phyloP scores from a whole-genome alignment of 2,888 invertebrate genomes.

The Monochamus alternatus region DNA sequence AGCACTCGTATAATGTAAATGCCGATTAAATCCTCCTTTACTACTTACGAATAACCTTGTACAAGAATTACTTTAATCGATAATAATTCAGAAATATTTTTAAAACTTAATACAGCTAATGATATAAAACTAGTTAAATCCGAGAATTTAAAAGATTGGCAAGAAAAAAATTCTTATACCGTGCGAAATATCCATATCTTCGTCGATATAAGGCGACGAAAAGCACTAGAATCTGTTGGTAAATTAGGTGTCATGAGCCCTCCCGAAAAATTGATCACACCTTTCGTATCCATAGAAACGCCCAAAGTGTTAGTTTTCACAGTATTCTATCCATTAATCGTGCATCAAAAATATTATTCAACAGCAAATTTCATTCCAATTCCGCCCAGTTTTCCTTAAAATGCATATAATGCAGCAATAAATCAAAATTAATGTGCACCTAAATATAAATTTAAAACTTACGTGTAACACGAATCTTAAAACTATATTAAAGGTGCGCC shows the following conservation, averaged over 20 bases:
- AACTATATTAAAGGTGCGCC: constrained; percentile 31
- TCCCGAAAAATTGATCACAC: constrained; percentile 63
- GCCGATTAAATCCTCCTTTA: no score
- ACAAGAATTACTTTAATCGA: no score
- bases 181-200: not conserved
- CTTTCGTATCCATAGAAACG: constrained; percentile 62
- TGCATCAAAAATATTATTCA: constrained; percentile 22
- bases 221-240: constrained; percentile 22
- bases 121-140: no score
- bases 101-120: no score
- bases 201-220: not conserved
- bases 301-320: constrained; percentile 59
- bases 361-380: constrained; percentile 26
- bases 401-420: constrained; percentile 42
- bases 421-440: constrained; percentile 29
- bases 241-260: constrained; percentile 46
- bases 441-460: constrained; percentile 37
- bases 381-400: constrained; percentile 37
- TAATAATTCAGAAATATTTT: no score
- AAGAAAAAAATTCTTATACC: not conserved
- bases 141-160: no score
- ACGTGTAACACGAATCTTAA: constrained; percentile 39
- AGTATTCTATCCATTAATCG: constrained; percentile 42
- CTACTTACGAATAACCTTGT: no score
- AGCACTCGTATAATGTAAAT: no score